These are phyloP conservation scores for Orthonychiurus folsomi DNA, from an alignment of 2,888 invertebrate species.

Conservation along the genomic window DNA sequence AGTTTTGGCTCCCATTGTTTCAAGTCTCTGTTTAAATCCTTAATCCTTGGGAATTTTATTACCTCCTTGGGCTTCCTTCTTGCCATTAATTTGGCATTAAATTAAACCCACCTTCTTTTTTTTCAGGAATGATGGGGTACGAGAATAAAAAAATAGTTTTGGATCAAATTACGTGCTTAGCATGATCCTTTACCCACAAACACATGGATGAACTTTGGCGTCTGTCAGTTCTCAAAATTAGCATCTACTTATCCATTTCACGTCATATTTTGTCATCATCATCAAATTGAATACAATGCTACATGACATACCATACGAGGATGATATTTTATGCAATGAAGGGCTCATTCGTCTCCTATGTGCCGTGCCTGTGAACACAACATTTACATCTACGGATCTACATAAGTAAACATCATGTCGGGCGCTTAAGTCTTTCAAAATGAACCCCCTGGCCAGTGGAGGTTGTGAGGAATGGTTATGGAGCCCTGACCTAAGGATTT, in stretches of 20 bases:
- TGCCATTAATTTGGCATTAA: no score
- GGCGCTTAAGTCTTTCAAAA: not conserved
- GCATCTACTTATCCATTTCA: not conserved
- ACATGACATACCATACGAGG: not conserved
- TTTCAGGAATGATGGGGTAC: no score
- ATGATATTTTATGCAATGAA: not conserved
- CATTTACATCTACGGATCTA: not conserved
- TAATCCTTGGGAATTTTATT: no score
- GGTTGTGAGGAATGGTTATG: not conserved
- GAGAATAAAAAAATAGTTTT: no score
- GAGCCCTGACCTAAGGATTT: not conserved
- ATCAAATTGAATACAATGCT: not conserved
- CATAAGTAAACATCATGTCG: not conserved
- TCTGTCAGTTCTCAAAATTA: not conserved
- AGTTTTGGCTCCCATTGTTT: no score
- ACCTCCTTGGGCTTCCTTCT: no score
- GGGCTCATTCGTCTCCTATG: not conserved
- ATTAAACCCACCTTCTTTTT: no score
- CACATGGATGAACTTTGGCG: not conserved
- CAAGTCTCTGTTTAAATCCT: no score
- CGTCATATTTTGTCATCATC: not conserved
- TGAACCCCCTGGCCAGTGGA: not conserved
- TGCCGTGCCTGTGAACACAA: no score
- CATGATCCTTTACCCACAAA: no score
- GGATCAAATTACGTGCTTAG: no score